phyloP scores from a whole-genome alignment of 1,140 invertebrate genomes.

The Gyrodactylus bullatarudis region DNA sequence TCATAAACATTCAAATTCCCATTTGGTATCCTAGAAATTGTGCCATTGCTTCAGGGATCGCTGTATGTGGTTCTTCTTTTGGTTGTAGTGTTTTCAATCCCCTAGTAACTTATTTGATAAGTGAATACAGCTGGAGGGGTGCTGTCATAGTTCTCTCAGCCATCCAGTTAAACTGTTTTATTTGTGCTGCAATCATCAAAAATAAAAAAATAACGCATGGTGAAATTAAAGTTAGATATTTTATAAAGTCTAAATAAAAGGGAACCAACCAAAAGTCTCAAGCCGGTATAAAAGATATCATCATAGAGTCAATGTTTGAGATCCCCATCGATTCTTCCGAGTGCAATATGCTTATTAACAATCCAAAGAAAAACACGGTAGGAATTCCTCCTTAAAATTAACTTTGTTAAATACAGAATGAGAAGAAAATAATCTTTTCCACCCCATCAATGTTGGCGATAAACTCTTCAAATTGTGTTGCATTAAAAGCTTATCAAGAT shows the following conservation, averaged over 20 bases:
- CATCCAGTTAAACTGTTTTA: neutral
- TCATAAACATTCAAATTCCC: neutral
- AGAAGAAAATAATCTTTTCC: no score
- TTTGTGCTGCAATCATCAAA: neutral
- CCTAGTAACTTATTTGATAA: neutral
- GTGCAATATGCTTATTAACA: no score
- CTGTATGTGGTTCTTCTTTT: neutral
- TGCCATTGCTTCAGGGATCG: neutral
- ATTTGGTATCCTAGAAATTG: neutral
- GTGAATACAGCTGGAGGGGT: neutral
- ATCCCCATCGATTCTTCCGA: neutral
- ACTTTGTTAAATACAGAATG: no score
- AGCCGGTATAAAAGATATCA: neutral
- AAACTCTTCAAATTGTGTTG: no score
- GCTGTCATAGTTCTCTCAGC: neutral
- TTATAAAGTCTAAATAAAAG: no score
- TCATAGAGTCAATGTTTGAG: neutral
- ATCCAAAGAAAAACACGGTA: no score
- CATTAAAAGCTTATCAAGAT: no score
- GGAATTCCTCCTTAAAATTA: no score
- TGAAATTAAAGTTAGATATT: no score
- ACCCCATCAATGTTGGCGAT: no score
- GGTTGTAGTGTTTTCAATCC: neutral
- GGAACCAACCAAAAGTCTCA: neutral
- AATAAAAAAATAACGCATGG: no score